Percentiles rank a stretch among this genome's conserved stretches.
phyloP scores from a whole-genome alignment of 2,888 invertebrate species.

The Imbricaverruca yamaguchii region DNA sequence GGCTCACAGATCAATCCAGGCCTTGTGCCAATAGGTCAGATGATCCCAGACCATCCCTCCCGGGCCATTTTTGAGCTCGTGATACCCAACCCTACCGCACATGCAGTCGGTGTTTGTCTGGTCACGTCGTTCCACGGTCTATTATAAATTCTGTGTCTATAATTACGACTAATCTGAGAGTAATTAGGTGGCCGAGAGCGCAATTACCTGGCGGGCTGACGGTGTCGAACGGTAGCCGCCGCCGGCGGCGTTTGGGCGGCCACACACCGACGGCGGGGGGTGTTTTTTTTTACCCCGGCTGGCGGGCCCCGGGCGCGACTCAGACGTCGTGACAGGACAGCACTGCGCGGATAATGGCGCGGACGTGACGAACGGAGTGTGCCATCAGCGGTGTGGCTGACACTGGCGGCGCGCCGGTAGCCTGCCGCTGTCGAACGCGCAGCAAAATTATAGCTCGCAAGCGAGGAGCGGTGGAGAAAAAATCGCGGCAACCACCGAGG shows the following conservation, averaged over 20 bases:
- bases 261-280: background rate
- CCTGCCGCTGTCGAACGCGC: background rate
- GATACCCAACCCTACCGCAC: background rate
- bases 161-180: background rate
- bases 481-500: background rate
- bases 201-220: background rate
- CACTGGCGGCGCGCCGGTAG: background rate
- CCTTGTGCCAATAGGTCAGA: no score
- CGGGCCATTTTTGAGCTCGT: no score
- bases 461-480: background rate
- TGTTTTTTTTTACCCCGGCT: background rate
- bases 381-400: background rate
- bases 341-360: conserved; percentile 1
- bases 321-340: background rate
- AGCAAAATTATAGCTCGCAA: background rate
- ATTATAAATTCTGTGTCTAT: conserved; percentile 10
- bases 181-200: background rate
- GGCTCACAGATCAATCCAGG: no score
- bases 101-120: background rate
- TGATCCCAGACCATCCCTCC: no score
- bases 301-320: background rate
- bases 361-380: conserved; percentile 4
- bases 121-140: background rate
- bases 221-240: background rate
- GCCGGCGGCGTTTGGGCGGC: background rate